Conservation (phyloP, 1,140 invertebrate genomes). For the Ephestia elutella region DNA sequence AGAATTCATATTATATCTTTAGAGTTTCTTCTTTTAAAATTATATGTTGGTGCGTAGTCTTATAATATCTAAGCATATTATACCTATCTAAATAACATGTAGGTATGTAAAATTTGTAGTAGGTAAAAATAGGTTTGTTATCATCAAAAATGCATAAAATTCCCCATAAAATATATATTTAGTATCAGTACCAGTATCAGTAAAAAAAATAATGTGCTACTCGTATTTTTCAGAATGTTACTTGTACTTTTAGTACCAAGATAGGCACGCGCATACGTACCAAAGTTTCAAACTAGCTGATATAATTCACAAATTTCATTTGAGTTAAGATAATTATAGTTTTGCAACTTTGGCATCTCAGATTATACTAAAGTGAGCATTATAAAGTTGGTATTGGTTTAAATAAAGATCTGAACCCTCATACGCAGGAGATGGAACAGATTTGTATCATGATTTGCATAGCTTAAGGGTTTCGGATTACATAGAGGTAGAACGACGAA, state of each 20-base stretch:
- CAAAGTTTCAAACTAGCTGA: neutral
- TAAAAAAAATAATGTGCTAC: no score
- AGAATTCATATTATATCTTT: no score
- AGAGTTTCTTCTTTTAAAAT: no score
- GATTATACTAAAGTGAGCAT: neutral
- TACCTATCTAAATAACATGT: no score
- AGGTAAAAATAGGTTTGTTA: no score
- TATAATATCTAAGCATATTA: no score
- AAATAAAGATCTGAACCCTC: slow-evolving; percentile 5
- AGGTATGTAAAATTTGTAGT: no score
- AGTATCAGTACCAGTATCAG: no score
- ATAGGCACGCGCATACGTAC: neutral
- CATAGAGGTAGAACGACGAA: slow-evolving; percentile 29
- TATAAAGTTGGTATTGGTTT: neutral
- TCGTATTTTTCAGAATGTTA: neutral
- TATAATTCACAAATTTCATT: neutral
- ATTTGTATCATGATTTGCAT: slow-evolving; percentile 46
- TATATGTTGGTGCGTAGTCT: no score
- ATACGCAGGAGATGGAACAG: slow-evolving; percentile 24
- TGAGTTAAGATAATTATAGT: neutral
- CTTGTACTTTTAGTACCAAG: neutral
- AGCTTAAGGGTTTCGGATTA: slow-evolving; percentile 33
- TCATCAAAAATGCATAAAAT: no score
- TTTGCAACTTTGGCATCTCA: neutral
- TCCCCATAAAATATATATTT: no score